phyloP scores from a whole-genome alignment of 2,113 vertebrate genomes.

The Pogonocichla stellata region DNA sequence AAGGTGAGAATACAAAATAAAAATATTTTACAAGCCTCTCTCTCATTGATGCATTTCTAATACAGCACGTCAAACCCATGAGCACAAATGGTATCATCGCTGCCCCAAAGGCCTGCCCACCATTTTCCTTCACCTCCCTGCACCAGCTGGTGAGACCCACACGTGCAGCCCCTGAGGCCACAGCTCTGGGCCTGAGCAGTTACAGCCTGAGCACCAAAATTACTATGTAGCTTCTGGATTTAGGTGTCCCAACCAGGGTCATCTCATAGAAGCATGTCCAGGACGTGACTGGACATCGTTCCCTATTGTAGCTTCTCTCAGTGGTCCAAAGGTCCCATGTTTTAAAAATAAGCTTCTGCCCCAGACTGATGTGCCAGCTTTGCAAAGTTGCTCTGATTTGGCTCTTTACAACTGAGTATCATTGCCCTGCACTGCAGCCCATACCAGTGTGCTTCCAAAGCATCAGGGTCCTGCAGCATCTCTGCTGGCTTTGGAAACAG shows the following conservation, averaged over 20 bases:
- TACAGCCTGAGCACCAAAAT: neutral
- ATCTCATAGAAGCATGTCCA: neutral
- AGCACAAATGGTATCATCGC: neutral
- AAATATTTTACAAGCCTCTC: neutral
- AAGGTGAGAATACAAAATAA: neutral
- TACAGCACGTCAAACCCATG: neutral
- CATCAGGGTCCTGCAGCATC: neutral
- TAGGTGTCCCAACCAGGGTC: neutral
- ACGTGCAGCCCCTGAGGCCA: neutral
- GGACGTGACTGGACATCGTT: neutral
- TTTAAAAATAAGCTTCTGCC: neutral
- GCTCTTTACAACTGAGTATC: neutral
- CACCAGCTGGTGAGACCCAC: neutral
- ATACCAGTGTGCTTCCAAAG: neutral
- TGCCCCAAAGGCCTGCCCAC: neutral
- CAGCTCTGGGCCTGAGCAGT: neutral
- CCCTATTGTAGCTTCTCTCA: neutral
- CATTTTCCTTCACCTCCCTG: neutral
- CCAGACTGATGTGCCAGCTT: accelerated
- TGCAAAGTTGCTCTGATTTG: neutral
- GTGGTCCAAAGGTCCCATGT: neutral
- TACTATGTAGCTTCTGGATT: neutral
- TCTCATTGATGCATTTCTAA: neutral
- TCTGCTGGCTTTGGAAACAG: neutral
- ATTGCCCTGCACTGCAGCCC: neutral